Conservation (phyloP, 2,113 vertebrate genomes). For the Falcunculus frontatus region DNA sequence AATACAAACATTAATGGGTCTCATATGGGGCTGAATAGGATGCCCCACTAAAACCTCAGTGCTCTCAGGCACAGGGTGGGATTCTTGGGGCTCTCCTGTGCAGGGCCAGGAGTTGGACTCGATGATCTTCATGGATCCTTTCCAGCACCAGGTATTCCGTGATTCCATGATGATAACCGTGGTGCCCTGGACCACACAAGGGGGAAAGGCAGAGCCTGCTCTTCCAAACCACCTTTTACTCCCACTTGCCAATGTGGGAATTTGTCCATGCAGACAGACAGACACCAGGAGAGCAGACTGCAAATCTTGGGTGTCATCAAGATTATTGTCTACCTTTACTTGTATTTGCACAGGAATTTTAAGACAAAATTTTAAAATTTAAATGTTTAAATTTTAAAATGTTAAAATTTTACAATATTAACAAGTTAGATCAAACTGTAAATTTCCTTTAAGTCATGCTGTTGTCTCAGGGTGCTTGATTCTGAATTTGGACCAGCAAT, state of each 20-base stretch:
- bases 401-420: no score
- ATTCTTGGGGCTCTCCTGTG: neutral
- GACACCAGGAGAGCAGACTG: neutral
- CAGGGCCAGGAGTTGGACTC: neutral
- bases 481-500: neutral
- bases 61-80: neutral
- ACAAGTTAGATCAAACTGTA: neutral
- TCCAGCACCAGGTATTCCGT: neutral
- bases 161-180: neutral
- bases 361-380: neutral
- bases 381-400: neutral
- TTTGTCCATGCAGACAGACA: neutral
- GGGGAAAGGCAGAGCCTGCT: neutral
- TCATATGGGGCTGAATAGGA: neutral
- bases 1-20: neutral
- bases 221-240: neutral
- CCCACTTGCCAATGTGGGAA: fast-evolving
- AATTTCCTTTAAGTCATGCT: neutral
- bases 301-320: neutral
- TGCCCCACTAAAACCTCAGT: neutral
- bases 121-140: neutral
- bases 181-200: fast-evolving
- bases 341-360: neutral
- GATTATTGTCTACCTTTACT: neutral
- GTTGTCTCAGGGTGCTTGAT: neutral